phyloP scores from a whole-genome alignment of 2,113 vertebrate genomes.

The Hucho hucho region DNA sequence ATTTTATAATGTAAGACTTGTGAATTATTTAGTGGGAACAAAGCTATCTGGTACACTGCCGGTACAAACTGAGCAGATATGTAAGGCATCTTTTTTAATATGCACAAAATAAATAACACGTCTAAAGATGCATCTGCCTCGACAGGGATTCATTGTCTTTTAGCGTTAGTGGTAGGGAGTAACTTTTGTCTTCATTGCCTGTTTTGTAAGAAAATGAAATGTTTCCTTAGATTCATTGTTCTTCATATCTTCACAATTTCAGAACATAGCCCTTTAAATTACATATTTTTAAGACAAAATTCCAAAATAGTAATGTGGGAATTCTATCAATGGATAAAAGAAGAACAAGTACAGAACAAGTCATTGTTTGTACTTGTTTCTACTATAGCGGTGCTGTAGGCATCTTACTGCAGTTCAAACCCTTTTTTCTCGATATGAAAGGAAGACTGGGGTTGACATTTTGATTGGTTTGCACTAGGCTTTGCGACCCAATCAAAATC shows the following conservation, averaged over 20 bases:
- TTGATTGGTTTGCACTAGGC: constrained; percentile 62
- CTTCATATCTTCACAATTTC: constrained; percentile 57
- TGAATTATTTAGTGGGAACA: constrained; percentile 77
- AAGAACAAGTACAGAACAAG: constrained; percentile 23
- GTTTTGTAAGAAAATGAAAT: constrained; percentile 53
- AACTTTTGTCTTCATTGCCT: constrained; percentile 59
- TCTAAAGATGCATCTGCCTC: constrained; percentile 66
- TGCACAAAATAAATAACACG: constrained; percentile 73
- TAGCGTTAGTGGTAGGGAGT: constrained; percentile 53
- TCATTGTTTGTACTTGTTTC: constrained; percentile 27
- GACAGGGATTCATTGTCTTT: constrained; percentile 62
- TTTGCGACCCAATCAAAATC: constrained; percentile 71
- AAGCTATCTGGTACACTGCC: constrained; percentile 77
- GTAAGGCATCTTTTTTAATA: constrained; percentile 70
- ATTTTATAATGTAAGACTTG: constrained; percentile 69
- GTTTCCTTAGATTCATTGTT: constrained; percentile 49
- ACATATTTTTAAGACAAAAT: constrained; percentile 50
- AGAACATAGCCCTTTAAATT: constrained; percentile 39
- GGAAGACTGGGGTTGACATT: constrained; percentile 41
- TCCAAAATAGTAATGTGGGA: constrained; percentile 47
- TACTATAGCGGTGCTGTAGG: background rate
- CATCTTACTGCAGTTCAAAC: constrained; percentile 36
- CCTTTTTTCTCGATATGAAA: constrained; percentile 26
- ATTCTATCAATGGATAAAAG: constrained; percentile 42
- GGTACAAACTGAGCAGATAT: constrained; percentile 69